Conservation (phyloP, 1,140 invertebrate genomes). For the Bilobella aurantiaca region DNA sequence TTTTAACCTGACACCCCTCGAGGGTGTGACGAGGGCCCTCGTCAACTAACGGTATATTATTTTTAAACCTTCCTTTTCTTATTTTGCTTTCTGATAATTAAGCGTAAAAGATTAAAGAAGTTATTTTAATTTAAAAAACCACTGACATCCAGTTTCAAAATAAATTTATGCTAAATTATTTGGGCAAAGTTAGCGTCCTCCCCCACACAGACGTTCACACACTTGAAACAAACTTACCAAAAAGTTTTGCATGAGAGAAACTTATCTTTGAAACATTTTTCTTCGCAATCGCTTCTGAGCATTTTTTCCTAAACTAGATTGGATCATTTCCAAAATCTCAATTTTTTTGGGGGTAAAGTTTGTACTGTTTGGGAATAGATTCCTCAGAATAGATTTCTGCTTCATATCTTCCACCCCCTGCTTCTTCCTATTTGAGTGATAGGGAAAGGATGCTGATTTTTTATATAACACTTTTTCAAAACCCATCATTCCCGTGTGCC, state of each 20-base stretch:
- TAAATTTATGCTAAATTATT: no score
- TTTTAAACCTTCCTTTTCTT: no score
- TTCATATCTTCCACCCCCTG: not conserved
- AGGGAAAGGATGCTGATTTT: not conserved
- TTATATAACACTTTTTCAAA: not conserved
- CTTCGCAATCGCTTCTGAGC: not conserved
- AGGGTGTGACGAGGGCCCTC: no score
- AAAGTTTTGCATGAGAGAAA: not conserved
- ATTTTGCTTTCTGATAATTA: no score
- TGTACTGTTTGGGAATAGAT: not conserved
- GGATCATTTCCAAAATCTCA: not conserved
- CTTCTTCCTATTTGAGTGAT: not conserved
- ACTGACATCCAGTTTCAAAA: no score
- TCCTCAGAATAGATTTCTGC: not conserved
- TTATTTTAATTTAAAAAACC: no score
- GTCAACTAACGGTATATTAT: no score
- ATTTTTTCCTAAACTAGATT: not conserved
- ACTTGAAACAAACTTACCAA: no score
- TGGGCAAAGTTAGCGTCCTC: no score
- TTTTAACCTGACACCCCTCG: no score
- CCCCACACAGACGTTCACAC: no score
- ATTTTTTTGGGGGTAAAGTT: not conserved
- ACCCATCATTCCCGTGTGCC: not conserved
- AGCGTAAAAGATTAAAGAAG: no score
- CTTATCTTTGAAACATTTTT: not conserved